A percentile compares a stretch with the other conserved stretches of the same genome.
These are phyloP conservation scores for Pedionomus torquatus DNA, from an alignment of 2,113 vertebrate species.

Conservation along the genomic window DNA sequence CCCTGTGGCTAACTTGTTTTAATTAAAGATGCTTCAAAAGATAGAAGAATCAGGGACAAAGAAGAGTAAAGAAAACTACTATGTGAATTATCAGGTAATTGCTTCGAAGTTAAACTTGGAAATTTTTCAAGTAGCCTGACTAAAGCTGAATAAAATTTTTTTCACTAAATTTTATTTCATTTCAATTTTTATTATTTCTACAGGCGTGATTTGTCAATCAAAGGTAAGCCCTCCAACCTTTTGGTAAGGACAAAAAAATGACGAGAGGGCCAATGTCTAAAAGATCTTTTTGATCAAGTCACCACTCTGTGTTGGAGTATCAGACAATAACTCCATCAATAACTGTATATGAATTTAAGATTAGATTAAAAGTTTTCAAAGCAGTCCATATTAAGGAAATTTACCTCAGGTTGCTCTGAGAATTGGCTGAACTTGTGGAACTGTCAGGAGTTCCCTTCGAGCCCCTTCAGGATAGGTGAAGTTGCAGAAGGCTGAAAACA, in stretches of 20 bases:
- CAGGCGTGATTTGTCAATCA: neutral
- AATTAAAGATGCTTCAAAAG: slow-evolving; percentile 50
- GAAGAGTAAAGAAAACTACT: neutral
- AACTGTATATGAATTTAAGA: neutral
- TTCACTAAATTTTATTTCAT: neutral
- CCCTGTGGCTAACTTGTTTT: neutral
- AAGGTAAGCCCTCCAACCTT: neutral
- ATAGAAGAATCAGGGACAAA: neutral
- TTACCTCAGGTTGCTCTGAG: neutral
- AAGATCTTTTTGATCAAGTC: neutral
- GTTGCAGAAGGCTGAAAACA: neutral
- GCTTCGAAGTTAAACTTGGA: neutral
- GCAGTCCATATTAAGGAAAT: neutral
- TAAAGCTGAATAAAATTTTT: neutral
- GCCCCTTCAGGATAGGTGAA: neutral
- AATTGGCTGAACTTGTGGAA: neutral
- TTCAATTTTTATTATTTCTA: neutral
- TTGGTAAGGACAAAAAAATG: neutral
- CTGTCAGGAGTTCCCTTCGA: neutral
- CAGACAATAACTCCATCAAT: neutral
- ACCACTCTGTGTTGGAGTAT: neutral
- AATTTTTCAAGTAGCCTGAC: neutral
- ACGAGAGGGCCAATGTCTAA: neutral
- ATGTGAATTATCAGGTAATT: neutral
- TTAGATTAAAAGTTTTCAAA: neutral